Evolutionary conservation across 2,888 invertebrate species (phyloP).

Genomic region (Noctuana brunneofusca): DNA sequence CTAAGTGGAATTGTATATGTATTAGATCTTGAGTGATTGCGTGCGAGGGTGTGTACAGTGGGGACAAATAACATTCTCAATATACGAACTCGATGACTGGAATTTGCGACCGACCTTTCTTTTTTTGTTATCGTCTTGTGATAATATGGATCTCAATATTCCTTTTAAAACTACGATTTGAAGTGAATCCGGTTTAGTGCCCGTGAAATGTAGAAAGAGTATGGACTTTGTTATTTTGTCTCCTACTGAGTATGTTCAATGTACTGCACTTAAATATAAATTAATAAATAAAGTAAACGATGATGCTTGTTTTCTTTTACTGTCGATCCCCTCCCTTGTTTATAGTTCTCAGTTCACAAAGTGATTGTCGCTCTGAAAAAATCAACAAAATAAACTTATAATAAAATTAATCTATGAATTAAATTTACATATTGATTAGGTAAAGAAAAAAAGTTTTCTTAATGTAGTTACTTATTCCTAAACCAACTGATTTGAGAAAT

Average conservation of each 20-base stretch:
- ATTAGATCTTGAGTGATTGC: conserved; percentile 36
- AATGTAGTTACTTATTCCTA: no score
- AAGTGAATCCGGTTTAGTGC: conserved; percentile 39
- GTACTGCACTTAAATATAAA: conserved; percentile 76
- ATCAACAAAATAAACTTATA: no score
- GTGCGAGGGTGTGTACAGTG: conserved; percentile 57
- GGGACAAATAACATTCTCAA: conserved; percentile 57
- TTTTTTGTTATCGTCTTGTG: conserved; percentile 60
- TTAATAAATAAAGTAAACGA: conserved; percentile 74
- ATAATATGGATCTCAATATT: conserved; percentile 73
- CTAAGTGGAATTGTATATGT: conserved; percentile 33
- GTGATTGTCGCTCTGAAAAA: no score
- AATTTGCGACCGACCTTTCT: conserved; percentile 50
- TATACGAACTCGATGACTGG: conserved; percentile 45
- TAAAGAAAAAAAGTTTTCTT: no score
- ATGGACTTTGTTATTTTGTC: conserved; percentile 60
- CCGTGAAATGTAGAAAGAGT: conserved; percentile 28
- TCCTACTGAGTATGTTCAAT: conserved; percentile 68
- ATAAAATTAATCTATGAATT: no score
- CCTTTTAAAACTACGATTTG: conserved; percentile 46
- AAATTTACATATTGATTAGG: no score
- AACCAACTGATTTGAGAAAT: no score
- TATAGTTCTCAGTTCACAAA: neutral
- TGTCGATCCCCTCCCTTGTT: neutral
- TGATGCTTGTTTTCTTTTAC: conserved; percentile 49